Percentiles rank a stretch among this genome's conserved stretches.
These are phyloP conservation scores for Smittia aterrima DNA, from an alignment of 2,888 invertebrate genomes.

Conservation along the genomic window DNA sequence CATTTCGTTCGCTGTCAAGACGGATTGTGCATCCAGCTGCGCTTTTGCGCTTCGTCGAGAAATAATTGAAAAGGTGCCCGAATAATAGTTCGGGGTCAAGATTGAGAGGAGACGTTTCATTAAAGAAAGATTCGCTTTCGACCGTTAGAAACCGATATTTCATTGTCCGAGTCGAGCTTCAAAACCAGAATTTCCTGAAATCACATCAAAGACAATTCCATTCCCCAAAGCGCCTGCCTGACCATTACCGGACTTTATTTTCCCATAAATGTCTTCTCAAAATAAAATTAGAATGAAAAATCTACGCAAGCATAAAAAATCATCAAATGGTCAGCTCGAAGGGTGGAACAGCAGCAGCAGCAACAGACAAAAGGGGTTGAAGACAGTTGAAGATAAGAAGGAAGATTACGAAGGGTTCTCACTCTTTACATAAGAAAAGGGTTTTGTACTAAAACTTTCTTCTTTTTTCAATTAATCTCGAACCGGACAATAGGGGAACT, in stretches of 20 bases:
- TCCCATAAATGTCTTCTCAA: constrained; percentile 27
- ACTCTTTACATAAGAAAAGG: background rate
- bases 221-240: background rate
- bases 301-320: constrained; percentile 8
- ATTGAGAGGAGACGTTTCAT: background rate
- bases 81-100: constrained; percentile 14
- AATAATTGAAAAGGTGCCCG: constrained; percentile 29
- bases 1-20: background rate
- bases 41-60: background rate
- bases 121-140: background rate
- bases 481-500: background rate
- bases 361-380: background rate
- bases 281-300: background rate
- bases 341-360: background rate
- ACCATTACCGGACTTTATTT: constrained; percentile 16
- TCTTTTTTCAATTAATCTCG: background rate
- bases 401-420: background rate
- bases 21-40: constrained; percentile 3
- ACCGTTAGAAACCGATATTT: constrained; percentile 15
- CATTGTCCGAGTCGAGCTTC: background rate
- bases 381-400: background rate
- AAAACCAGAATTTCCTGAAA: constrained; percentile 35
- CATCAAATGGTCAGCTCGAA: constrained; percentile 22
- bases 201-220: background rate
- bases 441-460: background rate